phyloP scores from a whole-genome alignment of 2,888 invertebrate genomes.

The Cataglyphis rosenhaueri region DNA sequence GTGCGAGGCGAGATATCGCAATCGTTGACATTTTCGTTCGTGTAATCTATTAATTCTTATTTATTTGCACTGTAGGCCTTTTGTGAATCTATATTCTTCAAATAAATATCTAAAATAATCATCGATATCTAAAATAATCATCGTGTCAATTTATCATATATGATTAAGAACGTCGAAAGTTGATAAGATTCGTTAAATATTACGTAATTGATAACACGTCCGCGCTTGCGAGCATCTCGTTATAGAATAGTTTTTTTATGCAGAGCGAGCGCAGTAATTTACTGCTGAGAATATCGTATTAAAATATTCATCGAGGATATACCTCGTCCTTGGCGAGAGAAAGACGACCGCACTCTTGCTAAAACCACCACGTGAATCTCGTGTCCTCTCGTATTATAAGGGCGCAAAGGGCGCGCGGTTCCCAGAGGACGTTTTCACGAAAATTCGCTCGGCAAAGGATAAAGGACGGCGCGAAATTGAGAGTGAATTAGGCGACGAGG shows the following conservation, averaged over 20 bases:
- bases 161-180: not conserved
- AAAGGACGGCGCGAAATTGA: constrained; percentile 31
- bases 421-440: not conserved
- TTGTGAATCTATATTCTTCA: not conserved
- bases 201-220: constrained; percentile 8
- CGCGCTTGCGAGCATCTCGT: constrained; percentile 18
- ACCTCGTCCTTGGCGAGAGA: not conserved
- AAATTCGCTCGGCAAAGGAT: constrained; percentile 8
- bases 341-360: not conserved
- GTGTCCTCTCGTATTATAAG: not conserved
- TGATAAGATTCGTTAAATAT: constrained; percentile 1
- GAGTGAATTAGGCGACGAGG: constrained; percentile 55
- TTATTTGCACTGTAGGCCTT: not conserved
- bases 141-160: not conserved
- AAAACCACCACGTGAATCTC: constrained; percentile 16
- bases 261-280: constrained; percentile 15
- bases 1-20: constrained; percentile 40
- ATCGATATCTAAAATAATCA: not conserved
- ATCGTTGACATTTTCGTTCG: constrained; percentile 31
- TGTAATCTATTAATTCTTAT: constrained; percentile 15
- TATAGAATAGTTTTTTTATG: constrained; percentile 7
- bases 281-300: constrained; percentile 1
- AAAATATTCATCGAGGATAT: constrained; percentile 33
- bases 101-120: not conserved
- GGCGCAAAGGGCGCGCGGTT: constrained; percentile 8